Conservation (phyloP, 2,888 invertebrate genomes). For the Fabriciana adippe region DNA sequence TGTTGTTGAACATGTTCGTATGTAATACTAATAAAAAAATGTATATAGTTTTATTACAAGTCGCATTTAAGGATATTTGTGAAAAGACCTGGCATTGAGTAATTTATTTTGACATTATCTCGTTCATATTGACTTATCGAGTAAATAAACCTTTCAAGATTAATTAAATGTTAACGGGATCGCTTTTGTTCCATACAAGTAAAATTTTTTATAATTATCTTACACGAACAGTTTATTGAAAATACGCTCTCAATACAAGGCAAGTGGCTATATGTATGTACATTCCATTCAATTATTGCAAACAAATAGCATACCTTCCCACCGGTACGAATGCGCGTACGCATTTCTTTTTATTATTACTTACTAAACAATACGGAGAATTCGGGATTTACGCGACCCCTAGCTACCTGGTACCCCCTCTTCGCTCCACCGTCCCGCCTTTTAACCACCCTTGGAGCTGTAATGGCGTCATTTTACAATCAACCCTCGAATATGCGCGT, state of each 20-base stretch:
- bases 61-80: background rate
- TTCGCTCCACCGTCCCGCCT: conserved; percentile 40
- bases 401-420: conserved; percentile 65
- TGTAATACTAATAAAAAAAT: background rate
- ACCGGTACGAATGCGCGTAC: conserved; percentile 44
- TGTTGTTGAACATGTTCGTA: too few species aligned
- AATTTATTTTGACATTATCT: conserved; percentile 20
- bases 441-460: conserved; percentile 32
- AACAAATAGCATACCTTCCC: conserved; percentile 35
- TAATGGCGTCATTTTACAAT: conserved; percentile 55
- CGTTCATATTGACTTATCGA: conserved; percentile 9
- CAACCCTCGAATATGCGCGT: conserved; percentile 65
- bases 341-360: conserved; percentile 53
- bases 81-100: conserved; percentile 3
- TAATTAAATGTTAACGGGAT: conserved; percentile 13
- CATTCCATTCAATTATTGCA: conserved; percentile 27
- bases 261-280: conserved; percentile 15
- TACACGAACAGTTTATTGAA: conserved; percentile 5
- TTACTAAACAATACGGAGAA: conserved; percentile 57
- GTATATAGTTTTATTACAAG: background rate
- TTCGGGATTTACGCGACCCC: conserved; percentile 59
- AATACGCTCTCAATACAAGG: conserved; percentile 14
- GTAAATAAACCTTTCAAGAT: conserved; percentile 6
- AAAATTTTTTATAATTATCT: conserved; percentile 6
- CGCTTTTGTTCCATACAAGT: conserved; percentile 7